A percentile compares a stretch with the other conserved stretches of the same genome.
These are phyloP conservation scores for Tridacna gigas DNA, from an alignment of 2,888 invertebrate genomes.

Conservation along the genomic window DNA sequence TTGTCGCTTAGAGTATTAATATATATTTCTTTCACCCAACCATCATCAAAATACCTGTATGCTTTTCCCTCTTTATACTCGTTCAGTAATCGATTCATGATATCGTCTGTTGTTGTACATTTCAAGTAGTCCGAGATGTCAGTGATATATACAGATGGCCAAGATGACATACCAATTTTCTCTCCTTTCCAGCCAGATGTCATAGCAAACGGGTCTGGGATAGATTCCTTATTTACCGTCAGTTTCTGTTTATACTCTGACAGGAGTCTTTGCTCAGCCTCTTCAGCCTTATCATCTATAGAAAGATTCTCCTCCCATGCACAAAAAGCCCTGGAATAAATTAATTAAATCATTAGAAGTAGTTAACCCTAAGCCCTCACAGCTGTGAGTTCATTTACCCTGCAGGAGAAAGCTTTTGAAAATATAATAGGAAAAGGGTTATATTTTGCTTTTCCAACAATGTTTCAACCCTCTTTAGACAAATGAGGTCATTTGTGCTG, in stretches of 20 bases:
- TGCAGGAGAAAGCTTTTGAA: too few species aligned
- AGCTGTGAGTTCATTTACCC: too few species aligned
- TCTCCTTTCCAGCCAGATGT: constrained; percentile 53
- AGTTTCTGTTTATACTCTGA: constrained; percentile 47
- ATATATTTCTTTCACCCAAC: constrained; percentile 58
- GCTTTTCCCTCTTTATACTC: constrained; percentile 61
- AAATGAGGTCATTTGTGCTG: too few species aligned
- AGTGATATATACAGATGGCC: constrained; percentile 56
- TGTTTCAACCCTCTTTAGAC: too few species aligned
- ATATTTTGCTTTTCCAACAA: too few species aligned
- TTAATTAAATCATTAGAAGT: too few species aligned
- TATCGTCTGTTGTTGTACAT: constrained; percentile 26
- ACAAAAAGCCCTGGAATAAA: constrained; percentile 47
- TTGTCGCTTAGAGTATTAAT: constrained; percentile 32
- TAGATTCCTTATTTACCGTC: background rate
- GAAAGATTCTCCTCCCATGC: constrained; percentile 55
- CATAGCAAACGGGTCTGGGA: constrained; percentile 53
- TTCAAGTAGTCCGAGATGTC: constrained; percentile 52
- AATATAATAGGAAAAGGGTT: too few species aligned
- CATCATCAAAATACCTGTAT: constrained; percentile 51
- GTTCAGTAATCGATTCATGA: constrained; percentile 42
- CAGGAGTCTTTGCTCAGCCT: constrained; percentile 30
- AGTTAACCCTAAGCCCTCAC: too few species aligned
- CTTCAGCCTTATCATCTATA: constrained; percentile 36
- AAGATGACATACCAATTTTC: constrained; percentile 33